Base-by-base conservation (phyloP, 2,113 vertebrate species). In the Caloenas nicobarica region DNA sequence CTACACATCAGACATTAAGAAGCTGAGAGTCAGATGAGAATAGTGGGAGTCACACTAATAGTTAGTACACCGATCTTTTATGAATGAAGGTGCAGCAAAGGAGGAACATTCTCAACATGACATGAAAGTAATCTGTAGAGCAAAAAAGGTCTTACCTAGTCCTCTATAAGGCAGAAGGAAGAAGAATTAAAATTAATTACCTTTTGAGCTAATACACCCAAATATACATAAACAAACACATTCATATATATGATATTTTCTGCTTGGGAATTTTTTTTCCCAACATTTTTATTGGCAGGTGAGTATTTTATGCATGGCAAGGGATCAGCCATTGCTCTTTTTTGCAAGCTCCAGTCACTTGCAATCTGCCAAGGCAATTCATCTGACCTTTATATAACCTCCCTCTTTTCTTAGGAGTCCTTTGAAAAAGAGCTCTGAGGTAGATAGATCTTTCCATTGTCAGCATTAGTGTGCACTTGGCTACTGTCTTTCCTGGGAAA, bases 391-490 rank as follows among this genome's bases (percentile, higher is more conserved):
- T 24, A 28, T 53, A 48, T 5, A 46, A 50, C 44, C 51, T 16
- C 25, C 7, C 9, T 36, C 8, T 64, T 44, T 57, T 66, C 51
- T 44, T 76, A 18, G 19, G 13, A 76, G 14, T 16, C 18, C 34
- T 95, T 70, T 85, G 34, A 57, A 58, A 74, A 26, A 34, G 29
- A 81, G 5, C 28, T 89, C 19, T 51, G 56, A 81, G 19, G 13
- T 58, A 42, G 56, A 28, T 26, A 24, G 23, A 33, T 53, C 28
- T 58, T 74, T 56, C 7, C 42, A 29, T 23, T 61, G 38, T 26
- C 51, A 82, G 24, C 0, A 0, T 65, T 56, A 54, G 7, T 0
- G 0, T 51, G 44, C 10, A 60, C 46, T 85, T 57, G 64, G 15
- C n/a, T 38, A 34, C 10, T 40, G 6, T 25, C 23, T 58, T 54